A percentile compares a stretch with the other conserved stretches of the same genome.
These are phyloP conservation scores for Tholera decimalis DNA, from an alignment of 2,888 invertebrate genomes.

Conservation along the genomic window DNA sequence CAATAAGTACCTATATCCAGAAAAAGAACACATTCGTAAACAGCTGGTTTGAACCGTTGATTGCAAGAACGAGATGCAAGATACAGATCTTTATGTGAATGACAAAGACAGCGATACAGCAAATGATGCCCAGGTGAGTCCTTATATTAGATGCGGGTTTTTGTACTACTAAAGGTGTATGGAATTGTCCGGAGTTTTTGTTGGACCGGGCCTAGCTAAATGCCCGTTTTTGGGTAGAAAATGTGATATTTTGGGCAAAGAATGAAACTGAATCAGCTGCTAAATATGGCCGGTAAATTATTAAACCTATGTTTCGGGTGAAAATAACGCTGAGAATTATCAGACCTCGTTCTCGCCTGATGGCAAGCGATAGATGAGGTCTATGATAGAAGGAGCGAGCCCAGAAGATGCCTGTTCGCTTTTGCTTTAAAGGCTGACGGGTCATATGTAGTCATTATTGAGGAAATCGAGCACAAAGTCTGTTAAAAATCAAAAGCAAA, in stretches of 20 bases:
- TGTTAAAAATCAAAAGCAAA: background rate
- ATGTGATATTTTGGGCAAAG: slow-evolving; percentile 13
- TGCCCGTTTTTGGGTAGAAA: slow-evolving; percentile 17
- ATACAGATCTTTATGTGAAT: slow-evolving; percentile 13
- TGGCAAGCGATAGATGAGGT: no score
- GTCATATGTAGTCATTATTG: no score
- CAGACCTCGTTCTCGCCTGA: no score
- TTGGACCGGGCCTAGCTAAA: background rate
- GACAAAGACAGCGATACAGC: slow-evolving; percentile 45
- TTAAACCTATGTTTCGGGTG: background rate
- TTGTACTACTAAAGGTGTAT: slow-evolving; percentile 46
- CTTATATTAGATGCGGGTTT: slow-evolving; percentile 45
- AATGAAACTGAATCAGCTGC: slow-evolving; percentile 28
- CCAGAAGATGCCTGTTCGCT: no score
- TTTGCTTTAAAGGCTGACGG: no score
- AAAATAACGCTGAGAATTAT: background rate
- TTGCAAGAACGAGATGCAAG: slow-evolving; percentile 39
- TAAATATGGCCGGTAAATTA: slow-evolving; percentile 19
- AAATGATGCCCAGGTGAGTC: slow-evolving; percentile 60
- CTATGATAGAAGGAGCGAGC: no score
- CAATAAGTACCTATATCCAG: slow-evolving; percentile 20
- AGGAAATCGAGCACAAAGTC: background rate
- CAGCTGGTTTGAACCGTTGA: slow-evolving; percentile 52
- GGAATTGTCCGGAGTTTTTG: slow-evolving; percentile 45
- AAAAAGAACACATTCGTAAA: slow-evolving; percentile 31